Percentiles rank a stretch among this genome's conserved stretches.
phyloP scores from a whole-genome alignment of 2,888 invertebrate species.

The Nomada lathburiana region DNA sequence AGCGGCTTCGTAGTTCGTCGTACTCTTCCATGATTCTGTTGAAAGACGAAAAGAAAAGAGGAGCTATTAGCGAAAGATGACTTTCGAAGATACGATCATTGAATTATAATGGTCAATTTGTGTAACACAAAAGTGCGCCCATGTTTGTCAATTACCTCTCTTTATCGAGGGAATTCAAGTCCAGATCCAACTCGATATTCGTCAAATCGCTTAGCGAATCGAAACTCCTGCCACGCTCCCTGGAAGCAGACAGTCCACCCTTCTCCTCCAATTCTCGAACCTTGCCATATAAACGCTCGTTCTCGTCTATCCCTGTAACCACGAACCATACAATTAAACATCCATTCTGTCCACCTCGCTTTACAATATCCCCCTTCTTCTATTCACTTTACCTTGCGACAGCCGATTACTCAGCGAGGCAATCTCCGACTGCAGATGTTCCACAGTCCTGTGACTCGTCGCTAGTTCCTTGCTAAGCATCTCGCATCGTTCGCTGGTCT shows the following conservation, averaged over 20 bases:
- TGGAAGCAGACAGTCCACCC: conserved; percentile 85
- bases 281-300: conserved; percentile 89
- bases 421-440: conserved; percentile 89
- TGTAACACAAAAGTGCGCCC: too few relatives aligned
- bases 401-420: conserved; percentile 88
- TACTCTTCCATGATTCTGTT: conserved; percentile 91
- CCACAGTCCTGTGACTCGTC: conserved; percentile 88
- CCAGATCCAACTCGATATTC: conserved; percentile 91
- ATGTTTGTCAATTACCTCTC: conserved; percentile 83
- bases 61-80: too few relatives aligned
- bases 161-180: conserved; percentile 90
- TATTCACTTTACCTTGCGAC: conserved; percentile 85
- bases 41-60: not conserved
- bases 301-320: conserved; percentile 88
- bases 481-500: conserved; percentile 89
- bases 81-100: too few relatives aligned
- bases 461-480: conserved; percentile 88
- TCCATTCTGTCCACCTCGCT: not conserved
- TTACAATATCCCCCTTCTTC: too few relatives aligned
- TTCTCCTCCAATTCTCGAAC: conserved; percentile 90
- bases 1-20: conserved; percentile 90
- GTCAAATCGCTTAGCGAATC: conserved; percentile 93
- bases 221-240: conserved; percentile 88
- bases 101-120: too few relatives aligned
- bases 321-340: not conserved